Conservation (phyloP, 1,140 invertebrate genomes). For the Cherax destructor region DNA sequence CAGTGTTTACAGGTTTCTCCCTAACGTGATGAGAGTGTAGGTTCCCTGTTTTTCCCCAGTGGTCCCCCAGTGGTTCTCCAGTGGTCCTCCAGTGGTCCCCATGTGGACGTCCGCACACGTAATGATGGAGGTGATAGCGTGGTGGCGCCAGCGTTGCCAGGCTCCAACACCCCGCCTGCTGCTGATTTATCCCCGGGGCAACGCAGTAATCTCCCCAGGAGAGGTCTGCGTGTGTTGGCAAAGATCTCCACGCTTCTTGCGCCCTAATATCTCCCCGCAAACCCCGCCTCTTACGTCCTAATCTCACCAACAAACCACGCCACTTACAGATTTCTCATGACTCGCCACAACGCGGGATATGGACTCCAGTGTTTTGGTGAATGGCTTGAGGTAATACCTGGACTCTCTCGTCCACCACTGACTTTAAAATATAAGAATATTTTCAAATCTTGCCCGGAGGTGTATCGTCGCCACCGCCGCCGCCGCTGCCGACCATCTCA, state of each 20-base stretch:
- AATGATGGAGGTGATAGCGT: too few species aligned
- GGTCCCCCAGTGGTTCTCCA: too few species aligned
- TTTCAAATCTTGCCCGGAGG: background rate
- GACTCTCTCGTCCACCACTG: background rate
- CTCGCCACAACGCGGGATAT: background rate
- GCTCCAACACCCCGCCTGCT: background rate
- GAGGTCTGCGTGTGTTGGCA: conserved; percentile 5
- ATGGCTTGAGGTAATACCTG: background rate
- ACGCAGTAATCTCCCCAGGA: background rate
- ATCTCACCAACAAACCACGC: background rate
- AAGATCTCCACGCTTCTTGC: background rate
- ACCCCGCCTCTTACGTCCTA: background rate
- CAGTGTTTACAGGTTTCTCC: too few species aligned
- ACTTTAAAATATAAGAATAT: background rate
- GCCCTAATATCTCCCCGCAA: background rate
- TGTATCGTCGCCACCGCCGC: background rate
- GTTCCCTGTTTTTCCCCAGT: too few species aligned
- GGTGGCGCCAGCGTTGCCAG: background rate
- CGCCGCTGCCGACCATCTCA: background rate
- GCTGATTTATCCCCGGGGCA: background rate
- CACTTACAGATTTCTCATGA: background rate
- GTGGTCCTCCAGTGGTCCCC: too few species aligned
- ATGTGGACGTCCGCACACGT: too few species aligned
- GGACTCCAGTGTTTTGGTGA: background rate
- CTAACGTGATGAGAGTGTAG: too few species aligned